phyloP scores from a whole-genome alignment of 2,888 invertebrate genomes.

The Lepidochrysops patricia region DNA sequence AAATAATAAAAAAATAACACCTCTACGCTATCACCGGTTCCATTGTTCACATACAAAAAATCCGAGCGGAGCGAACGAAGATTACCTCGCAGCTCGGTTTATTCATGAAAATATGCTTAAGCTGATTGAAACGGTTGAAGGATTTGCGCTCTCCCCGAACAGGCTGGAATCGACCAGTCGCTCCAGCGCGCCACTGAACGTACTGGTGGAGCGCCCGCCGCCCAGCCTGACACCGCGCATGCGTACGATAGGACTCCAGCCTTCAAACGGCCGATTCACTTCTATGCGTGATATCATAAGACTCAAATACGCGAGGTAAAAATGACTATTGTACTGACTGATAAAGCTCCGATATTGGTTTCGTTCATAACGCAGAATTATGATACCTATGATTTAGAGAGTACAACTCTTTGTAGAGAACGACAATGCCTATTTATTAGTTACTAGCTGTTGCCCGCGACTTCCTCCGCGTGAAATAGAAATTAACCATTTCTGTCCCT shows the following conservation, averaged over 20 bases:
- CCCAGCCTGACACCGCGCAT: slow-evolving; percentile 55
- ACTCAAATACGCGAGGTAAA: slow-evolving; percentile 7
- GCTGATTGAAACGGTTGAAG: slow-evolving; percentile 35
- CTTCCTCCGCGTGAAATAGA: no score
- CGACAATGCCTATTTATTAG: background rate
- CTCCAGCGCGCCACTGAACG: slow-evolving; percentile 69
- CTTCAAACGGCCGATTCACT: slow-evolving; percentile 10
- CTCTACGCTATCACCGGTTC: background rate
- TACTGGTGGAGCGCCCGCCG: slow-evolving; percentile 49
- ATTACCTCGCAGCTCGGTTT: slow-evolving; percentile 8
- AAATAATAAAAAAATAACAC: slow-evolving; percentile 6
- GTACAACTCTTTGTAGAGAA: background rate
- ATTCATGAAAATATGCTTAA: slow-evolving; percentile 35
- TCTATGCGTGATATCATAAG: slow-evolving; percentile 20
- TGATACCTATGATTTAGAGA: background rate
- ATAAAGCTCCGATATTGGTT: slow-evolving; percentile 10
- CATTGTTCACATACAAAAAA: background rate
- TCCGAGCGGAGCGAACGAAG: background rate
- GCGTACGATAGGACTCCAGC: slow-evolving; percentile 31
- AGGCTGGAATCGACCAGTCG: slow-evolving; percentile 67
- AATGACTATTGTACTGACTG: slow-evolving; percentile 6
- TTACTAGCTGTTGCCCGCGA: no score
- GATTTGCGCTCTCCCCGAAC: slow-evolving; percentile 50
- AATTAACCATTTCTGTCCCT: no score
- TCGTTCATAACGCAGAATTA: background rate